Evolutionary conservation across 2,113 vertebrate genomes (phyloP), one percentile per base, ranked within the genome.

Genomic region (Neogobius melanostomus): DNA sequence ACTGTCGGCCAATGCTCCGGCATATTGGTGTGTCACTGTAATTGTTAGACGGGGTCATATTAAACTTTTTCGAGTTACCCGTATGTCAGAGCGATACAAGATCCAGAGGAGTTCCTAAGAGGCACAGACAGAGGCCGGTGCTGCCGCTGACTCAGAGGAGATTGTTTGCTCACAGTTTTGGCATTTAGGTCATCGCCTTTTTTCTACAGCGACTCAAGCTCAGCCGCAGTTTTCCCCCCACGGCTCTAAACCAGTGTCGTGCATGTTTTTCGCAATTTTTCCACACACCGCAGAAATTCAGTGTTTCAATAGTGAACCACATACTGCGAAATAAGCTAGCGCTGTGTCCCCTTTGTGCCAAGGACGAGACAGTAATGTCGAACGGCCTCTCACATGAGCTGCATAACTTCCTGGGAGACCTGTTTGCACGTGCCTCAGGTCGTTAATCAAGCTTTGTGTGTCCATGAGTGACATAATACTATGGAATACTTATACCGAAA

Each of bases 131-230:
- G 11, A 69, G 47, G 21, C 6, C 52, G 5, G 52, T 11, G 1
- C 7, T 21, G 45, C 10, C 54, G 17, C 59, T 79, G 73, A 76
- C n/a, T 74, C 65, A 10, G 53, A 70, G 42, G 8, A 79, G 48
- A 45, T 21, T 42, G 6, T 63, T 7, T 78, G 36, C 75, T 67
- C 65, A 21, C 47, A 67, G 14, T 74, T 74, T 57, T 36, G 44
- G 52, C 6, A 52, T 79, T 54, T 59, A 68, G 70, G 60, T 64
- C 72, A 66, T 66, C 63, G 63, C 52, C 66, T 69, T 72, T 71
- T 60, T 36, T 36, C 28, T 3, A 36, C 61, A 60, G 64, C 59
- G 44, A 0, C 6, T 63, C 52, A 64, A 77, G 51, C 43, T 42
- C 15, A 16, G 42, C 61, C 72, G 42, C 50, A 47, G 50, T 28